phyloP scores from a whole-genome alignment of 2,888 invertebrate species.

The Agrochola lota region DNA sequence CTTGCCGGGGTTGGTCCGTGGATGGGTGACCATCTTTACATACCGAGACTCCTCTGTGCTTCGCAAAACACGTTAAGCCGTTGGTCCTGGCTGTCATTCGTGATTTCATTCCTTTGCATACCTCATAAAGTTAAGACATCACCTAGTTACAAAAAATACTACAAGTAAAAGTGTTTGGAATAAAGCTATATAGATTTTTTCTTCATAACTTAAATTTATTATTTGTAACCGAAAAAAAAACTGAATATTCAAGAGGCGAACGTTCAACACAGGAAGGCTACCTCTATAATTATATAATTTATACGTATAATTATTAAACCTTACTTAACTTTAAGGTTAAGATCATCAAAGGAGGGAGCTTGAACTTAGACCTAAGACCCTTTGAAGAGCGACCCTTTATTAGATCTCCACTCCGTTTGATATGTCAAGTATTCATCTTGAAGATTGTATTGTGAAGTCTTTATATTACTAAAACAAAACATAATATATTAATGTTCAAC shows the following conservation, averaged over 20 bases:
- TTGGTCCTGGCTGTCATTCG: too few species aligned
- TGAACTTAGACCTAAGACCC: constrained; percentile 35
- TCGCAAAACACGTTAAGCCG: too few species aligned
- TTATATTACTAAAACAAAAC: constrained; percentile 2
- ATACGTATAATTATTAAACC: constrained; percentile 36
- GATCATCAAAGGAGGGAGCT: constrained; percentile 47
- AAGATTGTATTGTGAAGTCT: constrained; percentile 7
- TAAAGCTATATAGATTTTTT: not conserved
- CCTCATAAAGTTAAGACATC: not conserved
- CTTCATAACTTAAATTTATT: not conserved
- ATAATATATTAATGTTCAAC: constrained; percentile 7
- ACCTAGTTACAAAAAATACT: not conserved
- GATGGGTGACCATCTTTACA: too few species aligned
- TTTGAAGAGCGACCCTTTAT: constrained; percentile 53
- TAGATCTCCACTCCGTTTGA: constrained; percentile 44
- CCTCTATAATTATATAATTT: constrained; percentile 8
- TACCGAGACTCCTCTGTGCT: too few species aligned
- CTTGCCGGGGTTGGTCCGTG: too few species aligned
- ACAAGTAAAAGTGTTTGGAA: not conserved
- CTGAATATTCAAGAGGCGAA: not conserved
- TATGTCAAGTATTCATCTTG: constrained; percentile 43
- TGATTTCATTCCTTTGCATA: not conserved
- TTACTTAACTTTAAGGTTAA: constrained; percentile 34
- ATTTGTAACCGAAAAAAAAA: not conserved
- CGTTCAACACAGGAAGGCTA: not conserved